Evolutionary conservation across 2,113 vertebrate species (phyloP).

Genomic region (Macrotus californicus): DNA sequence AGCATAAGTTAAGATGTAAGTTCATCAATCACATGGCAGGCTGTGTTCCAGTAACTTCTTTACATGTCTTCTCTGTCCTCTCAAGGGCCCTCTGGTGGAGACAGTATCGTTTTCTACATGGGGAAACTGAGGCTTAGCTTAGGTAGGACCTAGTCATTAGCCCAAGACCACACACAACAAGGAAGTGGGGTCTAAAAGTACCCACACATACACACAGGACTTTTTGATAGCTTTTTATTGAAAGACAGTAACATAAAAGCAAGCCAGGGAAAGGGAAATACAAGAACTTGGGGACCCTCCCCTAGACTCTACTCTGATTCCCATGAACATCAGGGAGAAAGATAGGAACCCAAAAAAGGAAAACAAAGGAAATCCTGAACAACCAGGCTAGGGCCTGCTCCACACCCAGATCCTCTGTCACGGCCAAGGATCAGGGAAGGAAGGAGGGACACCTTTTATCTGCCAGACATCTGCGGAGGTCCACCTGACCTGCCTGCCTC

Average conservation of each 20-base stretch:
- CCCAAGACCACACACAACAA: not conserved
- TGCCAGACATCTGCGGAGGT: not conserved
- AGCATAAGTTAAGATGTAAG: not conserved
- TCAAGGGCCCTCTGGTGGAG: not conserved
- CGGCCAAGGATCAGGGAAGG: not conserved
- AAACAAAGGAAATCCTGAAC: conserved; percentile 12
- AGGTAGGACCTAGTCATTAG: not conserved
- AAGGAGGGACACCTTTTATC: not conserved
- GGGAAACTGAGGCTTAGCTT: not conserved
- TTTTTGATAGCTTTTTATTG: conserved; percentile 66
- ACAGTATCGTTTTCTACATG: not conserved
- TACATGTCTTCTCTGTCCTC: not conserved
- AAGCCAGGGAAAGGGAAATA: not conserved
- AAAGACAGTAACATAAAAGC: conserved; percentile 57
- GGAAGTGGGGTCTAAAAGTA: not conserved
- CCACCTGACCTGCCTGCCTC: not conserved
- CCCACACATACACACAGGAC: not conserved
- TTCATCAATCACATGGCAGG: not conserved
- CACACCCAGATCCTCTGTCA: not conserved
- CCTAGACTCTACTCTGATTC: conserved; percentile 37
- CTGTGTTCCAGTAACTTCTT: not conserved
- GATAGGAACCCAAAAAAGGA: not conserved
- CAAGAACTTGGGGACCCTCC: not conserved
- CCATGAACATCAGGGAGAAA: conserved; percentile 7
- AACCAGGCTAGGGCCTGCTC: not conserved